phyloP scores from a whole-genome alignment of 2,888 invertebrate species.

The Barypeithes pellucidus region DNA sequence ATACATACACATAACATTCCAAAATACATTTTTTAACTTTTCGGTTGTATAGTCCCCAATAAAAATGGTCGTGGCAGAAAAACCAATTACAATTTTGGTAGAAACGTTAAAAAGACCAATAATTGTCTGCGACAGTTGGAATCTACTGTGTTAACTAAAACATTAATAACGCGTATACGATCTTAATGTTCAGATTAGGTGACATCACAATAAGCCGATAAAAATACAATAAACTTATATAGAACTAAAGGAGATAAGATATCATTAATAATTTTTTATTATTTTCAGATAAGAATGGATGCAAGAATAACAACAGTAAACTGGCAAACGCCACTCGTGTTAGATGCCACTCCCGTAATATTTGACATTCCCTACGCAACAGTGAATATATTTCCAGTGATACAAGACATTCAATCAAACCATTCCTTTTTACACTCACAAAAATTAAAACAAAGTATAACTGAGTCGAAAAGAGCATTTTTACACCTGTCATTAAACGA shows the following conservation, averaged over 20 bases:
- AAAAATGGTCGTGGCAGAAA: no score
- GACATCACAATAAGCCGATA: constrained; percentile 15
- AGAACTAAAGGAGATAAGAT: constrained; percentile 25
- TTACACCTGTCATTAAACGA: constrained; percentile 57
- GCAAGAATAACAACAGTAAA: constrained; percentile 46
- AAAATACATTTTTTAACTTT: no score
- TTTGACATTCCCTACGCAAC: constrained; percentile 45
- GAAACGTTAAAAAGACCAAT: no score
- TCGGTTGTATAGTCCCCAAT: no score
- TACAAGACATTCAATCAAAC: constrained; percentile 35
- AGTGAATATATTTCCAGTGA: constrained; percentile 44
- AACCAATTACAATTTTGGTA: no score
- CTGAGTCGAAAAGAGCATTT: constrained; percentile 63
- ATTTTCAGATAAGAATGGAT: constrained; percentile 50
- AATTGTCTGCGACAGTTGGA: no score
- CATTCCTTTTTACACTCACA: constrained; percentile 47
- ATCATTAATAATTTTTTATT: constrained; percentile 37
- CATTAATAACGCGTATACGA: constrained; percentile 4
- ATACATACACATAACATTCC: no score
- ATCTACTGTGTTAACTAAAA: no score
- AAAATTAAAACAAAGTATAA: constrained; percentile 57
- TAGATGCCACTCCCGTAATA: constrained; percentile 42
- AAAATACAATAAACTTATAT: constrained; percentile 25
- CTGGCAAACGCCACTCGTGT: constrained; percentile 44
- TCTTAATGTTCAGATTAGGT: background rate